Evolutionary conservation across 1,140 invertebrate genomes (phyloP), one percentile per base, ranked within the genome.

Genomic region (Leptonema lineaticorne): DNA sequence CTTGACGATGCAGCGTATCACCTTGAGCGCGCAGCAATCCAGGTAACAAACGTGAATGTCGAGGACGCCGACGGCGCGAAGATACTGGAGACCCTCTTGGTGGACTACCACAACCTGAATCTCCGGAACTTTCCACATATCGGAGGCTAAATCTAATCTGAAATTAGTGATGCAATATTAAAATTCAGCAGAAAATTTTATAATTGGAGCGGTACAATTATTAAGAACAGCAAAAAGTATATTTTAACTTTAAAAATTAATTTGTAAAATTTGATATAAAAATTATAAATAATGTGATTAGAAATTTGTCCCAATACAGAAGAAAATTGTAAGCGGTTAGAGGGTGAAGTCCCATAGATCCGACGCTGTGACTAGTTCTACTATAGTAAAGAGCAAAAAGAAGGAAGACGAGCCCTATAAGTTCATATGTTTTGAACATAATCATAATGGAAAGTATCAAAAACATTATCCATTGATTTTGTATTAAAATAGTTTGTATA

Each of bases 101-200:
- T 5, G 71, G 71, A 63, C 68, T 70, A 11, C 71, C 71, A 28
- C 71, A 68, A n/a, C 71, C 71, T 9, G 71, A 73, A 56, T 73
- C 71, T 18, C 71, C 71, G 0, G 71, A 73, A 45, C 71, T 73
- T 41, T 73, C 71, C 18, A 65, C 68, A 59, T 70, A 69, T 37
- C 71, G 71, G 4, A 73, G 50, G 27, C 64, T 73, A n/a, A 73
- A 73, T 2, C 71, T 65, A 18, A 73, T 73, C 71, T 73, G 65
- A 27, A 69, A 68, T 37, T 16, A n/a, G n/a, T n/a, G 26, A 26
- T 7, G 7, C 20, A 28, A 53, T n/a, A 59, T 59, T 53, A 1
- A 59, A 59, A 53, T 53, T 41, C 11, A 33, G 30, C 30, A 33
- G n/a, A n/a, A n/a, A n/a, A n/a, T n/a, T n/a, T n/a, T n/a, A n/a